A percentile compares a stretch with the other conserved stretches of the same genome.
Conservation (phyloP, 2,888 invertebrate species). For the Drosophila neonasuta region DNA sequence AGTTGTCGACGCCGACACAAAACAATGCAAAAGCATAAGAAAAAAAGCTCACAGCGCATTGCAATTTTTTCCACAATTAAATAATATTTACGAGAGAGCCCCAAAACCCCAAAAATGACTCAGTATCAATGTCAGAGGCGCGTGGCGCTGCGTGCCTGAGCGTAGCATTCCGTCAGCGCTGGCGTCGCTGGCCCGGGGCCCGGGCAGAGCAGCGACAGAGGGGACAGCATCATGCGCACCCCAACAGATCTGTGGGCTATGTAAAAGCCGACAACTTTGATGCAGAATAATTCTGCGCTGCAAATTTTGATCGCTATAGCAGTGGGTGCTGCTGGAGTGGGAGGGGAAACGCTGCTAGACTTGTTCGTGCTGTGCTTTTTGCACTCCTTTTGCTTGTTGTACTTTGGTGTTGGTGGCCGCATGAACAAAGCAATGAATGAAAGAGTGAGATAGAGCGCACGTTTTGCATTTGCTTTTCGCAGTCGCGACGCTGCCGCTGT, state of each 20-base stretch:
- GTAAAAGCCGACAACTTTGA: background rate
- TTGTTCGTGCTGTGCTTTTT: constrained; percentile 12
- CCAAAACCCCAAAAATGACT: constrained; percentile 61
- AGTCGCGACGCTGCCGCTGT: constrained; percentile 48
- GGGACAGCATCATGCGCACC: constrained; percentile 28
- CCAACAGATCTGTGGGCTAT: constrained; percentile 2
- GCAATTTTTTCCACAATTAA: constrained; percentile 52
- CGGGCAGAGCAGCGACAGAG: background rate
- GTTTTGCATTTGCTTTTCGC: constrained; percentile 37
- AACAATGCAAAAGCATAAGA: constrained; percentile 27
- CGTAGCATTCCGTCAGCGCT: constrained; percentile 45
- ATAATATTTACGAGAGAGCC: constrained; percentile 44
- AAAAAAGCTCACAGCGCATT: constrained; percentile 30
- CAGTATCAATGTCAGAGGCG: constrained; percentile 60
- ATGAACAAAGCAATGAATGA: constrained; percentile 8
- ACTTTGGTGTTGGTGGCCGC: constrained; percentile 15
- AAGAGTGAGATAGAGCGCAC: constrained; percentile 9
- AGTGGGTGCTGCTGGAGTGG: constrained; percentile 4
- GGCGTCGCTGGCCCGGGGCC: constrained; percentile 13
- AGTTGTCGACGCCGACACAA: constrained; percentile 11
- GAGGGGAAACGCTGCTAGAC: constrained; percentile 11
- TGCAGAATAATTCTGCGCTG: constrained; percentile 32
- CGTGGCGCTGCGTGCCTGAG: constrained; percentile 62
- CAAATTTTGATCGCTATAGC: constrained; percentile 28
- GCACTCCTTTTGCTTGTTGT: constrained; percentile 15